Evolutionary conservation across 2,113 vertebrate genomes (phyloP).

Genomic region (Amblyopsis rosae): DNA sequence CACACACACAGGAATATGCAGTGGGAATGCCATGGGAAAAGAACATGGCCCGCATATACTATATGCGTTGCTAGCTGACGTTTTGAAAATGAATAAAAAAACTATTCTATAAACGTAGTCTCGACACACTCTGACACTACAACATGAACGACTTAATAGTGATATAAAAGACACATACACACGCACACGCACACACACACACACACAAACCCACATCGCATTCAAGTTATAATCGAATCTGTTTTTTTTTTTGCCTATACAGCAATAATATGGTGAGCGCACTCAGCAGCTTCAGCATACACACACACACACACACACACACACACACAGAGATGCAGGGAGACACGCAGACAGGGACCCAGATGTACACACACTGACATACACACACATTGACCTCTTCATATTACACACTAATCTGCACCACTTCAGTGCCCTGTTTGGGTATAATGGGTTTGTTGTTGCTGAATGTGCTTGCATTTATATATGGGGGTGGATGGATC

Average conservation of each 20-base stretch:
- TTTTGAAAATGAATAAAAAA: too few species aligned
- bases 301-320: slow-evolving; percentile 4
- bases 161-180: slow-evolving; percentile 40
- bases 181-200: neutral
- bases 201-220: slow-evolving; percentile 6
- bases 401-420: slow-evolving; percentile 9
- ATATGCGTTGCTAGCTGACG: too few species aligned
- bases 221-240: slow-evolving; percentile 62
- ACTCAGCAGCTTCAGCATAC: slow-evolving; percentile 60
- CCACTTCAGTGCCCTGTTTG: neutral
- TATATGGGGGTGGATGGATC: neutral
- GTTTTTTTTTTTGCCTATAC: slow-evolving; percentile 62
- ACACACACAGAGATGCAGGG: slow-evolving; percentile 1
- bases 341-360: slow-evolving; percentile 1
- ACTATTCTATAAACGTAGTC: neutral
- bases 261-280: slow-evolving; percentile 52
- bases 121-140: slow-evolving; percentile 27
- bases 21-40: too few species aligned
- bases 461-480: neutral
- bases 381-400: slow-evolving; percentile 2
- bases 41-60: too few species aligned
- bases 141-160: slow-evolving; percentile 48
- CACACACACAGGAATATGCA: slow-evolving; percentile 6
- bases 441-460: neutral
- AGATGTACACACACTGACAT: neutral